Evolutionary conservation across 2,797 vertebrate species (phyloP).

Genomic region (Callimico goeldii): DNA sequence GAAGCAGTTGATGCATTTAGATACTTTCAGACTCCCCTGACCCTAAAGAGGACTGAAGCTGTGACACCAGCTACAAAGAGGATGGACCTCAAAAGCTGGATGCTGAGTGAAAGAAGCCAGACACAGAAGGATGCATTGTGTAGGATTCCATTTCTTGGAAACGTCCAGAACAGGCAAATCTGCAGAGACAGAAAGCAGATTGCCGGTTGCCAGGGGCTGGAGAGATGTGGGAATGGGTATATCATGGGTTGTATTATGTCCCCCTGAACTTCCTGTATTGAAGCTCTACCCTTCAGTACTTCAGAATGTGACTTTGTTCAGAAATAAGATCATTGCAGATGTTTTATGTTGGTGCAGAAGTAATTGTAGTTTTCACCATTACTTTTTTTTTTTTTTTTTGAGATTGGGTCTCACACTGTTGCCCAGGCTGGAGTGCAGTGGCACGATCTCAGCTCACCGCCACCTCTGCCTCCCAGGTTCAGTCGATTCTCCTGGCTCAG

Average conservation of each 20-base stretch:
- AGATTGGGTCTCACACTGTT: too few relatives aligned
- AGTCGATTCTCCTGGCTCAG: too few relatives aligned
- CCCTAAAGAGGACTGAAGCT: not conserved
- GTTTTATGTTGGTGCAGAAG: too few relatives aligned
- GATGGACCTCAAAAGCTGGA: too few relatives aligned
- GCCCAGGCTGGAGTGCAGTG: too few relatives aligned
- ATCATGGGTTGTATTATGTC: not conserved
- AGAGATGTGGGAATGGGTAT: not conserved
- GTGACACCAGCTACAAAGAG: not conserved
- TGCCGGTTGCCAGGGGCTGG: not conserved
- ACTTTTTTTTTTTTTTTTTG: too few relatives aligned
- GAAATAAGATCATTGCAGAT: not conserved
- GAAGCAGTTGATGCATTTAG: too few relatives aligned
- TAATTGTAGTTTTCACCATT: too few relatives aligned
- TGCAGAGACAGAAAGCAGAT: too few relatives aligned
- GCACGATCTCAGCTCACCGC: too few relatives aligned
- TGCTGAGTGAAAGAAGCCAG: too few relatives aligned
- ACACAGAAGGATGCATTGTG: not conserved
- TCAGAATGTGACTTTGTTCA: not conserved
- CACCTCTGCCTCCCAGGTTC: too few relatives aligned
- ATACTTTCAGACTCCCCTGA: not conserved
- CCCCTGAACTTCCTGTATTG: not conserved
- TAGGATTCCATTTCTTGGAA: not conserved
- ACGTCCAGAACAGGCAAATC: not conserved
- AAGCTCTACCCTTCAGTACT: not conserved